Evolutionary conservation across 2,888 invertebrate species (phyloP), one percentile per base, ranked within the genome.

Genomic region (Panzeria rudis): DNA sequence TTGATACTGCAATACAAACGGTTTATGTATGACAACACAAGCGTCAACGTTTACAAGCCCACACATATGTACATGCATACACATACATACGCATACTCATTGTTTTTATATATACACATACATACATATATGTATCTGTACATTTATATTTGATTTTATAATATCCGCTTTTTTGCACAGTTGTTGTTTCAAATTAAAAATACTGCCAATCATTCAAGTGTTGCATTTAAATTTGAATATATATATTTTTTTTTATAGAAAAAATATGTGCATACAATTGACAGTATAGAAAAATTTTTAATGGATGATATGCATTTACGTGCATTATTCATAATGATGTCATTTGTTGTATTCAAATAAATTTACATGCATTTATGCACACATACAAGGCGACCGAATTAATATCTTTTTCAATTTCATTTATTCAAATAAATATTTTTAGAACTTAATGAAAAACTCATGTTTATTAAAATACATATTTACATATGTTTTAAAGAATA

Each of bases 301-400:
- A 68, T 78, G 69, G 61, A 79, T 73, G 56, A 47, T 38, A 73
- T 50, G 25, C 64, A 56, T 72, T 80, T 71, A 62, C 79, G 56
- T 80, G 72, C 66, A 80, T 80, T 80, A 66, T 80, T 80, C 72
- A 80, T 73, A 73, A 80, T 73, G 72, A 66, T 80, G 80, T 80
- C 64, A 80, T 72, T 80, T 80, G 32, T 47, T 76, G 66, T 47
- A 59, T 77, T 44, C 54, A 54, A 54, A 76, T 76, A 32, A 66
- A 44, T 41, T 44, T 17, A 8, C 25, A 71, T 9, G 32, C 47
- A 66, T 29, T 4, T n/a, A 50, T 47, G 6, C 23, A 9, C 20
- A 17, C 35, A 44, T 23, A 23, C 64, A 75, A 29, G 41, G 44
- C 56, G 54, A 66, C 41, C 66, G 64, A 32, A 20, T 64, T 50